Evolutionary conservation across 92 coral and sea anemone species (phyloP), one percentile per base, ranked within the genome.

Genomic region (Porites evermanni): DNA sequence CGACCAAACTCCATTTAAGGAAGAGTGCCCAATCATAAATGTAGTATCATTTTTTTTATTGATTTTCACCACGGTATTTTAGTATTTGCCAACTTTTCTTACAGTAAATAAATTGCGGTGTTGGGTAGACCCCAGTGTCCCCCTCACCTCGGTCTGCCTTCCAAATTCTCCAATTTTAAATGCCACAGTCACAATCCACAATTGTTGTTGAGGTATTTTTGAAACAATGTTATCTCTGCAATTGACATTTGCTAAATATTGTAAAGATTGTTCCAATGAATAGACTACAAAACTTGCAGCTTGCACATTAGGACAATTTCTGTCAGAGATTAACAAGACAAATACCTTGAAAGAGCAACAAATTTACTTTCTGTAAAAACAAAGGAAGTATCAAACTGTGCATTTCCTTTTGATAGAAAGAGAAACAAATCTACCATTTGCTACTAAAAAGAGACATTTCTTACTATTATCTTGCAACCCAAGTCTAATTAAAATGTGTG

Each of bases 301-400:
- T 47, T 67, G 32, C 24, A 24, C 47, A 23, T 3, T 23, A 23
- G 38, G 47, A 7, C 24, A 19, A 50, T 72, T 53, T 58, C 68
- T 60, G 53, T 74, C 78, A 74, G 1, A 59, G 68, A 29, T 29
- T 7, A 76, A 32, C 53, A 13, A 53, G 17, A 56, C 47, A 20
- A 20, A 74, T 52, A 51, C 53, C 61, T 54, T 74, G 64, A 11
- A 63, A 63, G 64, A 52, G n/a, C 19, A 44, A 47, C 29, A 78
- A 63, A 63, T 78, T 63, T 64, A 78, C 20, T 78, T 78, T 70
- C 11, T 44, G 50, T 21, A 52, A 60, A 63, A 78, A 78, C 82
- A 78, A 53, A 78, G 72, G 82, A 64, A 44, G 72, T 78, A 61
- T 63, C 71, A 52, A 64, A 29, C 71, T 64, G 82, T 38, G 82